A percentile compares a stretch with the other conserved stretches of the same genome.
These are phyloP conservation scores for Champsocephalus esox DNA, from an alignment of 2,797 vertebrate species.

Conservation along the genomic window DNA sequence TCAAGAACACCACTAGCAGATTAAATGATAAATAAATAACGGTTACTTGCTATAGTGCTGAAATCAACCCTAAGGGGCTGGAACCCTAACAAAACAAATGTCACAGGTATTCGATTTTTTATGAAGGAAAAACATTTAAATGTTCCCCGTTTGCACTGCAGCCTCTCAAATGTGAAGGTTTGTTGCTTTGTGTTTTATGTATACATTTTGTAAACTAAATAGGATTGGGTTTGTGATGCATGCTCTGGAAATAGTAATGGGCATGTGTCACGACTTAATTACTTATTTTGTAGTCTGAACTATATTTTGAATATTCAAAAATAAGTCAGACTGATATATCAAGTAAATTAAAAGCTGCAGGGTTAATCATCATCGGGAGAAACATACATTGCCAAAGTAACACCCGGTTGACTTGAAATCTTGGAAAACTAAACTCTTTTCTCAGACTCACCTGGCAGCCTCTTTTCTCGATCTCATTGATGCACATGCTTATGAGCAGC, in stretches of 20 bases:
- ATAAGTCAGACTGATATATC: not conserved
- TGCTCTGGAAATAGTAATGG: not conserved
- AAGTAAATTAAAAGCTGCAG: not conserved
- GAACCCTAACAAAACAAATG: not conserved
- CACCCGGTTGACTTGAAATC: too few species aligned
- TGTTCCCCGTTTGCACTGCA: not conserved
- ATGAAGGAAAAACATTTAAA: not conserved
- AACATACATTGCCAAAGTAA: not conserved
- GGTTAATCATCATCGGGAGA: not conserved
- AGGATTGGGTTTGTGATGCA: not conserved
- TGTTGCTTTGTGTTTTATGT: not conserved
- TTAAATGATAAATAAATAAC: not conserved
- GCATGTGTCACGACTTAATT: not conserved
- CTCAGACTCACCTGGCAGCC: slow-evolving; percentile 92
- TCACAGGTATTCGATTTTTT: not conserved
- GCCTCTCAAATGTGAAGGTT: not conserved
- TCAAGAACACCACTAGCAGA: not conserved
- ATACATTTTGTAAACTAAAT: not conserved
- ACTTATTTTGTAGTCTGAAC: not conserved
- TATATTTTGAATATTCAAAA: not conserved
- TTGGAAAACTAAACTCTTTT: not conserved
- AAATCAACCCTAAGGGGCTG: too few species aligned
- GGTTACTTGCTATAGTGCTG: not conserved
- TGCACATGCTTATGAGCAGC: slow-evolving; percentile 94
- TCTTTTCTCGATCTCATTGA: slow-evolving; percentile 95